These are phyloP conservation scores for Melanostoma mellinum DNA, from an alignment of 2,888 invertebrate species.

Conservation along the genomic window DNA sequence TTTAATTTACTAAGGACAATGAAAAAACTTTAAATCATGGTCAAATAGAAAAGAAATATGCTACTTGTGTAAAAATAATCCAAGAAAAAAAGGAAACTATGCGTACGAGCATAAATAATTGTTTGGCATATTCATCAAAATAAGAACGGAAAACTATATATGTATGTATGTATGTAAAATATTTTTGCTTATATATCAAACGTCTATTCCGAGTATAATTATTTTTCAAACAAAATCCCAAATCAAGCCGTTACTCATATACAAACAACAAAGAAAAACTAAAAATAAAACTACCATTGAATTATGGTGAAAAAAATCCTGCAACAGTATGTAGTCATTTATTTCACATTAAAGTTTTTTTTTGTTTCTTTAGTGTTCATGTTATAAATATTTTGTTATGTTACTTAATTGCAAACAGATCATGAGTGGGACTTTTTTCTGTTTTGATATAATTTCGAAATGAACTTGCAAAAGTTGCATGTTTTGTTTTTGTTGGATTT, in stretches of 20 bases:
- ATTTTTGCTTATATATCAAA: conserved; percentile 59
- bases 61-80: conserved; percentile 41
- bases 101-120: conserved; percentile 47
- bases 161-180: conserved; percentile 1
- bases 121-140: conserved; percentile 44
- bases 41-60: background rate
- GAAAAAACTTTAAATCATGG: too few relatives aligned
- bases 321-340: conserved; percentile 32
- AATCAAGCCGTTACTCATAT: conserved; percentile 59
- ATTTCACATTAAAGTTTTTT: background rate
- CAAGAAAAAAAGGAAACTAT: conserved; percentile 41
- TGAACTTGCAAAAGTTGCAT: background rate
- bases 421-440: background rate
- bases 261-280: conserved; percentile 32
- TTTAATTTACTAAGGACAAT: conserved; percentile 10
- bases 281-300: conserved; percentile 57
- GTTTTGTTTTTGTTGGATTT: background rate
- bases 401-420: background rate
- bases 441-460: background rate
- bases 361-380: conserved; percentile 2
- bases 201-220: conserved; percentile 47
- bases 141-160: background rate
- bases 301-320: conserved; percentile 39
- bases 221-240: conserved; percentile 44
- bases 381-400: background rate